Evolutionary conservation across 2,113 vertebrate genomes (phyloP), one percentile per base, ranked within the genome.

Genomic region (Hylia prasina): DNA sequence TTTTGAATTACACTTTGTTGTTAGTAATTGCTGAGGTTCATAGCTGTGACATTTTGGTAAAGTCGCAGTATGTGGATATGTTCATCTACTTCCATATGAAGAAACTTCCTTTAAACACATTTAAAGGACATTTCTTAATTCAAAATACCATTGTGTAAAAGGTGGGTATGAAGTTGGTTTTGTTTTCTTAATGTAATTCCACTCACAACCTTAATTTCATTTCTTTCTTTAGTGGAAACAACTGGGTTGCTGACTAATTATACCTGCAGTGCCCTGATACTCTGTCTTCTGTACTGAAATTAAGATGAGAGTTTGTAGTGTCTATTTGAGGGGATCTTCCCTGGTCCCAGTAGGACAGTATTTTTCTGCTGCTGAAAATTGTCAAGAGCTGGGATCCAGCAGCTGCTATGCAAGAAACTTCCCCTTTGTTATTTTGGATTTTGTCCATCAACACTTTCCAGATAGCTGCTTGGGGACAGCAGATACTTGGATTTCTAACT

Each of bases 11-110:
- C 14, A 6, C 20, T 81, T 35, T 4, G 6, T 60, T 61, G 39
- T 89, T 94, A 92, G 82, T 92, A 89, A 60, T 50, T 93, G 71
- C 80, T 23, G 81, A 71, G 80, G 57, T 83, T 82, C 2, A 0
- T 56, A 47, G 64, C 22, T 44, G 72, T 94, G 94, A 45, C 60
- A 60, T 94, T 95, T 91, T 89, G 83, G 82, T 94, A 47, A 90
- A 95, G 77, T 71, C 89, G 70, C n/a, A 84, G 56, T 3, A 0
- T 79, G 54, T 1, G 9, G 68, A 92, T 84, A 39, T 92, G 56
- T 94, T 96, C 37, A 70, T 90, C 69, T 66, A 23, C 47, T 90
- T 83, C 68, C 57, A 11, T 64, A 37, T 44, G 45, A 90, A 76
- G 65, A 77, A 61, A 64, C 19, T 61, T 92, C 30, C 44, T 86